Evolutionary conservation across 2,797 vertebrate genomes (phyloP), one percentile per base, ranked within the genome.

Genomic region (Rousettus madagascariensis): DNA sequence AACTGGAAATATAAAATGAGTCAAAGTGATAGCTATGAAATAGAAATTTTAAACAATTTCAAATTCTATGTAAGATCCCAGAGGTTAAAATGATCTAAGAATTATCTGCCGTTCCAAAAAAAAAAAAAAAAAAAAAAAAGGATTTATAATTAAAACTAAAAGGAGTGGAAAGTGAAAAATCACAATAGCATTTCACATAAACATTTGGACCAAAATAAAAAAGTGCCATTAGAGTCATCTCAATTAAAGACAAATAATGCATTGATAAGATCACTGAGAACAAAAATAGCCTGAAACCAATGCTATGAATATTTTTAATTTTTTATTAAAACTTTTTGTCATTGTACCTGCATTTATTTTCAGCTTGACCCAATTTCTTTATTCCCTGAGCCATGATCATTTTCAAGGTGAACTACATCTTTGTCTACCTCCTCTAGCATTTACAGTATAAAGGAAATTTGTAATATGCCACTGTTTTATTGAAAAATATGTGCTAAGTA

Each of bases 391-490:
- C 97, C 68, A 92, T 61, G 20, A 97, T 93, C 33, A 75, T 85
- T 80, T 97, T 97, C 85, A 97, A 96, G 95, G 95, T 96, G 95
- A 97, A 96, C 95, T 96, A 96, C 86, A 97, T 95, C 95, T 96
- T 63, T 80, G 80, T 90, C 90, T 95, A 90, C 38, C 65, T 97
- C 74, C 51, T 94, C 33, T n/a, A 88, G 57, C 46, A 97, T 36
- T 95, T 77, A 96, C 30, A 66, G 13, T 65, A 82, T 36, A 97
- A 33, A 96, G 77, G 92, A 98, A 97, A 95, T 51, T 87, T 95
- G 63, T 30, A 86, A 82, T 96, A 97, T 97, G 84, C 91, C 89
- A 95, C 22, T 86, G 72, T 96, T 96, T 97, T 98, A 94, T 90
- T 96, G 55, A 49, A 90, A 86, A 83, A 97, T 59, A 97, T 92